Evolutionary conservation across 2,113 vertebrate species (phyloP), one percentile per base, ranked within the genome.

Genomic region (Coptodon rendalli): DNA sequence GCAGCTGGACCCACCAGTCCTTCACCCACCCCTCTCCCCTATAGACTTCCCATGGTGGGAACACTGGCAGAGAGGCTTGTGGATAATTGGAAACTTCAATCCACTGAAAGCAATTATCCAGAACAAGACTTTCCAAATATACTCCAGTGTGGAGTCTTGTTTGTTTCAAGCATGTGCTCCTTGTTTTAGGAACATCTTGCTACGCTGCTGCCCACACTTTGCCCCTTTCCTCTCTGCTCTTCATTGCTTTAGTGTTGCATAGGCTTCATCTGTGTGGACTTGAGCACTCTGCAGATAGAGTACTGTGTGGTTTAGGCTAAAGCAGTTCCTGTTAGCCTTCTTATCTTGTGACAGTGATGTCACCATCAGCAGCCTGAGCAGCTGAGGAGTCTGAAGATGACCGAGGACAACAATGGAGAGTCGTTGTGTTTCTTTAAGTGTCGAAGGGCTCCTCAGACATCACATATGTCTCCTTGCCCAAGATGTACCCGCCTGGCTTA

Each of bases 41-140:
- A 34, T 89, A 86, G 68, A 81, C 87, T 82, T 82, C 89, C 85
- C 59, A 91, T 93, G 92, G 86, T 94, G 90, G 94, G 92, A 94
- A 91, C 87, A 29, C 86, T 93, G 85, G 89, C 91, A 92, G 89
- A 89, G 85, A 89, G 85, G 90, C 87, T 85, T 40, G 82, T 56
- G 88, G 89, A 94, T 96, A 95, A 95, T 94, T 95, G 91, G 94
- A 96, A 96, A 95, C 96, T 94, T 94, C 90, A 92, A 91, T 96
- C 91, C 87, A 90, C 94, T 94, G 94, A 96, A 96, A 95, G 93
- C 92, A 96, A 95, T 96, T 96, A 96, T 93, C 82, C 87, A 81
- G 85, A 91, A 88, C 81, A 87, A 94, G 92, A 91, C 89, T 93
- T 95, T 95, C 92, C 94, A 95, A 96, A 96, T 95, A 93, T 93